Conservation (phyloP, 1,140 invertebrate genomes). For the Parapsyche elsis region DNA sequence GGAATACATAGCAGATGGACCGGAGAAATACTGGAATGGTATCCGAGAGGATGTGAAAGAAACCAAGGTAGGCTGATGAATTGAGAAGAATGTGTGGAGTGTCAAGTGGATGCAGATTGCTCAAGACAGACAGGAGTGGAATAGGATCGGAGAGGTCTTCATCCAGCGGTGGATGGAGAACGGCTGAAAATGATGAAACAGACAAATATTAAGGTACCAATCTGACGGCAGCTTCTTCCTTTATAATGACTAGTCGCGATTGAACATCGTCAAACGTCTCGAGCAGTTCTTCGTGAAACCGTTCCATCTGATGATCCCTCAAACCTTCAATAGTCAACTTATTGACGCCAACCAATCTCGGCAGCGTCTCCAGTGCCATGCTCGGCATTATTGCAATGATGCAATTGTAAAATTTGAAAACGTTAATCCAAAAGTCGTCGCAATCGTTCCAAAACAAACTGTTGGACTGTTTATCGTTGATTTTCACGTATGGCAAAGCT, state of each 20-base stretch:
- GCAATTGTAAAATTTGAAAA: slow-evolving; percentile 5
- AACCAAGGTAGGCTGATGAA: too few species aligned
- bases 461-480: slow-evolving; percentile 4
- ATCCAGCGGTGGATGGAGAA: too few species aligned
- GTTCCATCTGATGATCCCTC: neutral
- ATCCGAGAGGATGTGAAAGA: too few species aligned
- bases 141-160: too few species aligned
- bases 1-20: too few species aligned
- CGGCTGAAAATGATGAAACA: too few species aligned
- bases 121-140: too few species aligned
- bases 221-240: neutral
- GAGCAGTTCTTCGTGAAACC: neutral
- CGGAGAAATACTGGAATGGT: too few species aligned
- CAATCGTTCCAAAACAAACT: slow-evolving; percentile 21
- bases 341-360: neutral
- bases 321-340: neutral
- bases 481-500: slow-evolving; percentile 22
- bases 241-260: neutral
- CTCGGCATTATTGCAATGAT: neutral
- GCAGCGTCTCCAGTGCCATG: neutral
- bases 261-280: neutral
- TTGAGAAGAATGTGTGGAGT: too few species aligned
- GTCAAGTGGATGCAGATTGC: too few species aligned
- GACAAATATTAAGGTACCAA: neutral
- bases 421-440: slow-evolving; percentile 11